Base-by-base conservation (phyloP, 2,113 vertebrate genomes). In the Dunckerocampus dactyliophorus region DNA sequence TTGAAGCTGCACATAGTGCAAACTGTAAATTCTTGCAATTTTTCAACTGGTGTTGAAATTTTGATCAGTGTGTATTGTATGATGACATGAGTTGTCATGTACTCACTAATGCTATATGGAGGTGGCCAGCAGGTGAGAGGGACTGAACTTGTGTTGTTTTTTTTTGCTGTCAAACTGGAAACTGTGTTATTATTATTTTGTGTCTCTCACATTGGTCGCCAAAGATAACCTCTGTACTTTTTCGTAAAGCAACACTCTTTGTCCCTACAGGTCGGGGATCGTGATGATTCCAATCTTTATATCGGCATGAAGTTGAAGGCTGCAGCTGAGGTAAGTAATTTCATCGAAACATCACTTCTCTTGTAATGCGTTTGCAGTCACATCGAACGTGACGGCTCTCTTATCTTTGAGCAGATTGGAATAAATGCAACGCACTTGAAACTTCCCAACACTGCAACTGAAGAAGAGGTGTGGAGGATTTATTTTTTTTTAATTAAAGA, bases 241-340 rank as follows among this genome's bases (percentile, higher is more conserved):
- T 24, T 50, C 11, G 42, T 10, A 37, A 17, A 21, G 7, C 66
- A 7, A 62, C 37, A 7, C 6, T 46, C 1, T 49, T 12, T 65
- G 63, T 65, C 49, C 51, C 76, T 81, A 68, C 84, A 99, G 96
- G 96, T 98, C 85, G 96, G 97, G 69, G 87, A 97, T 86, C 85
- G 95, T 42, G 94, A 96, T 63, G 97, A 99, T 87, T 99, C 96
- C 6, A 99, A 97, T 84, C 89, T 98, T 70, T 99, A 98, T 85
- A 98, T 99, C 86, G 95, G 91, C 63, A 91, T 97, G 97, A 99
- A 99, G 83, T 74, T 97, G 77, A 98, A 99, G 79, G 96, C 97
- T 75, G 97, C 96, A 73, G 90, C 92, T 54, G 95, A 99, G 94
- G 97, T 97, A 91, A 84, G 56, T 4, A 22, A 3, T 11, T 63